Evolutionary conservation across 2,113 vertebrate genomes (phyloP).

Genomic region (Chloropsis hardwickii): DNA sequence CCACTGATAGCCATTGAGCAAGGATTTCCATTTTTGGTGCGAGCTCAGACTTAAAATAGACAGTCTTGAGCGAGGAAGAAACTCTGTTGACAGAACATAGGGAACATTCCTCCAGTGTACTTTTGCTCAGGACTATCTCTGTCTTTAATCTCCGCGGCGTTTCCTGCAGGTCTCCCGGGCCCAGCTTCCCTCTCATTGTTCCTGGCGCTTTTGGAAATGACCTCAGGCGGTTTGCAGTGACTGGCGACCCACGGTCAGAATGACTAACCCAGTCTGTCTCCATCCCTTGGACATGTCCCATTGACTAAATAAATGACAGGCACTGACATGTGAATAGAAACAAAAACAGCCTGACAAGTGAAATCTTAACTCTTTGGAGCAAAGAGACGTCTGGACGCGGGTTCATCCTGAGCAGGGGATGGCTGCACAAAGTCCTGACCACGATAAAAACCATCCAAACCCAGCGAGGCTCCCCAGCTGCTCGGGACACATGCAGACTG

Average conservation of each 20-base stretch:
- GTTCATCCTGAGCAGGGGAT: not conserved
- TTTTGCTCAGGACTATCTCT: slow-evolving; percentile 65
- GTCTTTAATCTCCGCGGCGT: slow-evolving; percentile 59
- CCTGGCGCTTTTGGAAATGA: slow-evolving; percentile 64
- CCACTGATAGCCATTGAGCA: slow-evolving; percentile 18
- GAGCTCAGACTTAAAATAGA: slow-evolving; percentile 65
- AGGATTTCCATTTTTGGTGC: slow-evolving; percentile 65
- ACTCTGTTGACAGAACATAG: slow-evolving; percentile 57
- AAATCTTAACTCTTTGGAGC: slow-evolving; percentile 49
- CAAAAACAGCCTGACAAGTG: slow-evolving; percentile 51
- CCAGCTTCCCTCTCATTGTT: slow-evolving; percentile 64
- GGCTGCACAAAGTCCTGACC: not conserved
- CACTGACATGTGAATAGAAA: slow-evolving; percentile 59
- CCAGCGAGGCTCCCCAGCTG: not conserved
- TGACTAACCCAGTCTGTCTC: slow-evolving; percentile 72
- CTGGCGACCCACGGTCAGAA: slow-evolving; percentile 62
- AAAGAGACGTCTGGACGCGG: not conserved
- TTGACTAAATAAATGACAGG: slow-evolving; percentile 65
- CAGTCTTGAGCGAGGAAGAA: slow-evolving; percentile 59
- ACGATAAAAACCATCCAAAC: fast-evolving
- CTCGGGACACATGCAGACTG: not conserved
- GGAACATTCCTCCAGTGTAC: slow-evolving; percentile 59
- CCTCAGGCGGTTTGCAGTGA: slow-evolving; percentile 61
- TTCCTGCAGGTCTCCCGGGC: slow-evolving; percentile 69
- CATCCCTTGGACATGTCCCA: slow-evolving; percentile 62